These are phyloP conservation scores for Muscicapa comitata DNA, from an alignment of 2,797 vertebrate species.

Conservation along the genomic window DNA sequence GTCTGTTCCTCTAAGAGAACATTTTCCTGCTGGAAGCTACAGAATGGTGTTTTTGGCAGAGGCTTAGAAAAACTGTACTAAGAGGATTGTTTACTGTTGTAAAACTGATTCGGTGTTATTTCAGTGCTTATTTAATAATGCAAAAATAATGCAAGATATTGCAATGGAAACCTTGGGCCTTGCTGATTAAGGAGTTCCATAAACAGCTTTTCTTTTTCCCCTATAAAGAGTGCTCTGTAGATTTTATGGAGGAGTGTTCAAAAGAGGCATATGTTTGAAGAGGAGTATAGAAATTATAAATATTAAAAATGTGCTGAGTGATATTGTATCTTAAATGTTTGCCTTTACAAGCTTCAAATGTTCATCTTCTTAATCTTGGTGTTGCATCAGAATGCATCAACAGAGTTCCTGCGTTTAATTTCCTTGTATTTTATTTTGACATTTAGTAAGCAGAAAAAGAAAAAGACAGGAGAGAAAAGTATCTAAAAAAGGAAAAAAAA, in stretches of 20 bases:
- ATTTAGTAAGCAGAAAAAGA: neutral
- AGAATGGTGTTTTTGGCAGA: neutral
- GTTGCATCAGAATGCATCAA: neutral
- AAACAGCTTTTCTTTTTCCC: neutral
- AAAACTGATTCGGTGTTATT: neutral
- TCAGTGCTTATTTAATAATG: neutral
- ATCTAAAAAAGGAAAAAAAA: neutral
- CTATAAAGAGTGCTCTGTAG: neutral
- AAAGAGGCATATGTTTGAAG: neutral
- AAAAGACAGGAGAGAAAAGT: neutral
- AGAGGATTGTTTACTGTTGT: neutral
- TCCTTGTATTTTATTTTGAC: slow-evolving; percentile 11
- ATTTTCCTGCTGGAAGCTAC: neutral
- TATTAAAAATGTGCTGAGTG: neutral
- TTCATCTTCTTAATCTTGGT: neutral
- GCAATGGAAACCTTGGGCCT: neutral
- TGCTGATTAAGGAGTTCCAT: neutral
- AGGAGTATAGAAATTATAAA: neutral
- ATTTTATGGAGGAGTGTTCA: neutral
- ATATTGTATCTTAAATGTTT: neutral
- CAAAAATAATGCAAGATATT: neutral
- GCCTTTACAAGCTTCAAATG: neutral
- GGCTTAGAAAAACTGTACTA: neutral
- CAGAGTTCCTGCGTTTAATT: neutral
- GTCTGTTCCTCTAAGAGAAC: neutral